A percentile compares a stretch with the other conserved stretches of the same genome.
These are phyloP conservation scores for Prolemur simus DNA, from an alignment of 2,113 vertebrate species.

Conservation along the genomic window DNA sequence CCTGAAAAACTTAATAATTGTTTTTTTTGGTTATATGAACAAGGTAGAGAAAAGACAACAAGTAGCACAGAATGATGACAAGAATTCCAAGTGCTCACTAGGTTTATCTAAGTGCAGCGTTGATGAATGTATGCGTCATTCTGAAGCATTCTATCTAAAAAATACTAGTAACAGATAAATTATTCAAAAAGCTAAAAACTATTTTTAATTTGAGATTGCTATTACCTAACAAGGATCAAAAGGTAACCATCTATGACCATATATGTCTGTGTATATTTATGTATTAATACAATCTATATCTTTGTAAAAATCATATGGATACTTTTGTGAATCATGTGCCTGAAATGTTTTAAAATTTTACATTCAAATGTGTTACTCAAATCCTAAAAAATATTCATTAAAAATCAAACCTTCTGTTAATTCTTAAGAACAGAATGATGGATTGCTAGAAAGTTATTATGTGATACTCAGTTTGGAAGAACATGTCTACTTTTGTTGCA, in stretches of 20 bases:
- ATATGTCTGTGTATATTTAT: neutral
- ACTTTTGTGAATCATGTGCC: neutral
- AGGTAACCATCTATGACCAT: neutral
- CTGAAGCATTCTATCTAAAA: neutral
- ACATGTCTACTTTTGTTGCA: neutral
- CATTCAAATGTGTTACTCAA: neutral
- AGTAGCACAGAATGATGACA: neutral
- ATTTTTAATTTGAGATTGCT: neutral
- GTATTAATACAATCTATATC: neutral
- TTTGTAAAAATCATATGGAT: neutral
- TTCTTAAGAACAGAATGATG: neutral
- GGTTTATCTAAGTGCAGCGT: neutral
- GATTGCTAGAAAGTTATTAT: neutral
- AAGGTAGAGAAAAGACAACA: neutral
- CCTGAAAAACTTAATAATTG: neutral
- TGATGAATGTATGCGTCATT: neutral
- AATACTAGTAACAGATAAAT: neutral
- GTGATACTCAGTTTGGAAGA: neutral
- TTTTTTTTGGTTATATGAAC: neutral
- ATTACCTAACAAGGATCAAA: neutral
- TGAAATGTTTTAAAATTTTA: neutral
- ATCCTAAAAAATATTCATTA: neutral
- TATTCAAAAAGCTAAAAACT: neutral
- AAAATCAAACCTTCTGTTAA: neutral
- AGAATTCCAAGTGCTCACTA: neutral